Evolutionary conservation across 2,113 vertebrate genomes (phyloP).

Genomic region (Bubo blakistoni): DNA sequence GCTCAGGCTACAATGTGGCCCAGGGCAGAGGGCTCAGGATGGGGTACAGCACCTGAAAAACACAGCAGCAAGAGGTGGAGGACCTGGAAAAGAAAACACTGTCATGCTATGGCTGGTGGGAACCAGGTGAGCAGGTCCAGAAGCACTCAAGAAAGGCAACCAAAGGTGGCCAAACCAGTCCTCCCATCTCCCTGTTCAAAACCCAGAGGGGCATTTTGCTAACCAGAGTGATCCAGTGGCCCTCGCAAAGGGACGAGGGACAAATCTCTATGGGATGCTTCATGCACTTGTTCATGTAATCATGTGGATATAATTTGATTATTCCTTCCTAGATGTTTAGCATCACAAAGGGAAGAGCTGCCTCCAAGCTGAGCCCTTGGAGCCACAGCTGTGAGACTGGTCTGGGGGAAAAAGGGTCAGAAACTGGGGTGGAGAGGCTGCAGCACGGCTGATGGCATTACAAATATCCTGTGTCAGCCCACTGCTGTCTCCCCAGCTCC

Average conservation of each 20-base stretch:
- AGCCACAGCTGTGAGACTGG: fast-evolving
- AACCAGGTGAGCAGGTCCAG: not conserved
- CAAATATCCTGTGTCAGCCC: not conserved
- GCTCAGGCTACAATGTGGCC: not conserved
- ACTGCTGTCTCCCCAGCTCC: not conserved
- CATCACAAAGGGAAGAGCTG: not conserved
- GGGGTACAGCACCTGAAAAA: not conserved
- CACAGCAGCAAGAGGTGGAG: not conserved
- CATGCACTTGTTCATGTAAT: not conserved
- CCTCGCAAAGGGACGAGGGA: not conserved
- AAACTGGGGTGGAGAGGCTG: not conserved
- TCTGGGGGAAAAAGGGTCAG: not conserved
- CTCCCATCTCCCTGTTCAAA: fast-evolving
- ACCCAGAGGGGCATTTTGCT: not conserved
- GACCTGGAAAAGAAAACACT: not conserved
- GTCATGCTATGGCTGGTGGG: not conserved
- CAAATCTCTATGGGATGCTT: not conserved
- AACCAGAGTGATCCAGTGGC: not conserved
- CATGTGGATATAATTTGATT: constrained; percentile 6
- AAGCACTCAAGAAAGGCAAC: not conserved
- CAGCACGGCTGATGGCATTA: not conserved
- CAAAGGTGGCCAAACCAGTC: not conserved
- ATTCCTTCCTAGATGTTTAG: not conserved
- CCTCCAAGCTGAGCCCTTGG: not conserved
- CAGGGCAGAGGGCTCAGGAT: not conserved